Evolutionary conservation across 2,888 invertebrate genomes (phyloP), one percentile per base, ranked within the genome.

Genomic region (Caenorhabditis sp.): DNA sequence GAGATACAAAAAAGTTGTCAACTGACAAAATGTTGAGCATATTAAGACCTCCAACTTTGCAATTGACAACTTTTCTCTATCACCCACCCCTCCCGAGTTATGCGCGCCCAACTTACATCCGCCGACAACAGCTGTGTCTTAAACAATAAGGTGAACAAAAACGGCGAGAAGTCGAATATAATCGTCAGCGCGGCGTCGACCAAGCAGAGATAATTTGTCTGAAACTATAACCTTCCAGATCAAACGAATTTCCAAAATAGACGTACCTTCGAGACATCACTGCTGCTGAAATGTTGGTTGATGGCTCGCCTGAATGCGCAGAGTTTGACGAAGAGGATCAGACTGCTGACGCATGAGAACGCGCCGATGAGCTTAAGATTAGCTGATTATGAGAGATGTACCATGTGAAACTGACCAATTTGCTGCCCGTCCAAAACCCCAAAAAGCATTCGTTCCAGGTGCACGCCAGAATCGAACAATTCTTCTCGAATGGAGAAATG

Each of bases 161-260:
- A 72, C 37, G 72, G 72, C 24, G 64, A 56, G 18, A 72, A 72
- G 37, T 72, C 72, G 5, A 72, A 58, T 9, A 72, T 32, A 64
- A 72, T 64, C 4, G 72, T 72, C n/a, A 72, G 64, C 18, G 26
- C 56, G n/a, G 72, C 72, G 37, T 72, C 72, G 26, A 64, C 72
- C 47, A 72, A 64, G 72, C 72, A 72, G 35, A 72, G 50, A 56
- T 72, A 72, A 64, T 72, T 72, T 2, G 72, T 72, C 72, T 72
- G 56, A 64, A 72, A 47, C 24, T 69, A 32, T 44, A 47, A 20
- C 11, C 6, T 11, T 11, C 13, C 6, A 40, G 11, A 13, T 13
- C 40, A 40, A 40, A 13, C n/a, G n/a, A n/a, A n/a, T n/a, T n/a
- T n/a, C n/a, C n/a, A n/a, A n/a, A n/a, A n/a, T 4, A 8, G 0